Base-by-base conservation (phyloP, 2,113 vertebrate genomes). In the Neodon shergylaensis region DNA sequence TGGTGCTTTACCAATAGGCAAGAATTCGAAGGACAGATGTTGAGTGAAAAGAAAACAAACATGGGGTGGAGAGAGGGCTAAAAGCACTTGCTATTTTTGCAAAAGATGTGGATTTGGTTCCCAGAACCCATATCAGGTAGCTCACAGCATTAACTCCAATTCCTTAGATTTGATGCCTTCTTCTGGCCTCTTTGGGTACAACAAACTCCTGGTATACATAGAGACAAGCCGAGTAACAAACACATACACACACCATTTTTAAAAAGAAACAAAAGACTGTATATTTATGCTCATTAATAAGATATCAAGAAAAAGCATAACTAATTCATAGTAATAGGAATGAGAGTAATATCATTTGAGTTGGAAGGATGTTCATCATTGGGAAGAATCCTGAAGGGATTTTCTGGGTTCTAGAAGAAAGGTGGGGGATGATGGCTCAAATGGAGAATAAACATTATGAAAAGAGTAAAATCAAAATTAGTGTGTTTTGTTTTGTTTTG, bases 381-480 rank as follows among this genome's bases (percentile, higher is more conserved):
- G 12, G 74, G 44, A 77, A 42, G 16, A 77, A 47, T 47, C 24
- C 47, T 47, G 24, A 77, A 77, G 74, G 31, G 24, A 77, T 47
- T 28, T 47, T 47, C 42, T 77, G 12, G 74, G 44, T 14, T 49
- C 77, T 49, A 79, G 77, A 52, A 79, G 26, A 79, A 79, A 52
- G 31, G 16, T 16, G 31, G 13, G 17, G 36, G 19, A 47, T 7
- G 9, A 39, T 33, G 61, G 44, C 44, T 83, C 83, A 65, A 77
- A 66, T 73, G 72, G 88, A 49, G 88, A 49, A 61, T 21, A 88
- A 39, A 19, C 54, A 90, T 65, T 22, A 90, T 63, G 91, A 63
- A 82, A 84, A 63, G 36, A 82, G 1, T 90, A 86, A 89, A 81
- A 86, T 68, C 42, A 86, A 68, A 96, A 68, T 5, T 73, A 61